Base-by-base conservation (phyloP, 1,140 invertebrate species). In the Camponotus pennsylvanicus region DNA sequence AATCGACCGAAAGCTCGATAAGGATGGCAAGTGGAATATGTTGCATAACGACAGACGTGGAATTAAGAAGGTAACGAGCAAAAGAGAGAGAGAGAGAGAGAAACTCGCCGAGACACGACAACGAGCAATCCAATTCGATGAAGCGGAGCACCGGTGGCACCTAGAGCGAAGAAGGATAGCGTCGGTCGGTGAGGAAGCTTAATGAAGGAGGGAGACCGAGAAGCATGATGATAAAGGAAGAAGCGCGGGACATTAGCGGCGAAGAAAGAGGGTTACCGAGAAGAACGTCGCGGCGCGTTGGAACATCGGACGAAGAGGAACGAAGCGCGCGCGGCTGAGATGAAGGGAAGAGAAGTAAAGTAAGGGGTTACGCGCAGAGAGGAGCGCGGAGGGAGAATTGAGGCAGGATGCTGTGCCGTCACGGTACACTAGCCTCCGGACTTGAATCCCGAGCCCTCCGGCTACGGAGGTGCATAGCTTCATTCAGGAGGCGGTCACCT, bases 401-500 rank as follows among this genome's bases (percentile, higher is more conserved):
- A 75, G 80, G 69, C 88, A 91, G 91, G 91, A 93, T 94, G 93
- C 92, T 93, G 92, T 88, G 90, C 92, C 93, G 93, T 94, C 93
- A 94, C 92, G 93, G 93, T 93, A 94, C 91, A 93, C 93, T 94
- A 92, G 93, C 91, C 93, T 92, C 92, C 90, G 92, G 93, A 93
- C 93, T 93, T 93, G 93, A 93, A 93, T 94, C 92, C 91, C 90
- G 88, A 86, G 89, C 91, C 93, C 93, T 94, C 92, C 89, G 92
- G 93, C 91, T 88, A 92, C 89, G 88, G 87, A 88, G 84, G 76
- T 84, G 73, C 77, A 88, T 92, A 86, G 77, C 64, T 88, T 79
- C 79, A 75, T 86, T 80, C 75, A 63, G 78, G 78, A 82, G 85
- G 7, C 78, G 78, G 40, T 70, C 66, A 71, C 15, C 57, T 86